Base-by-base conservation (phyloP, 2,113 vertebrate genomes). In the Eleginops maclovinus region DNA sequence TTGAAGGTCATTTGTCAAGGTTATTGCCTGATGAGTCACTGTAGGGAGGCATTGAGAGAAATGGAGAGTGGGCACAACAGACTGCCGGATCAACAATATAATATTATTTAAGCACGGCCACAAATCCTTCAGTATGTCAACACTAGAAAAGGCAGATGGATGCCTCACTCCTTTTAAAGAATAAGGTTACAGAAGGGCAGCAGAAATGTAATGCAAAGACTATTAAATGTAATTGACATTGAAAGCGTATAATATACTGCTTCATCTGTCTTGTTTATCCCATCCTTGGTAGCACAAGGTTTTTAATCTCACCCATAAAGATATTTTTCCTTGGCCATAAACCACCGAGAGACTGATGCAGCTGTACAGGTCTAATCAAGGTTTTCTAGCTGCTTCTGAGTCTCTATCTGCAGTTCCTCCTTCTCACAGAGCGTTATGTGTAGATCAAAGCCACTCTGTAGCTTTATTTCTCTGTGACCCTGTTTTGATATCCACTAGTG, bases 1-100 rank as follows among this genome's bases (percentile, higher is more conserved):
- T 67, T 86, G 79, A 89, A 87, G 89, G 89, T 92, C 82, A 67
- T 87, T 89, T 86, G 74, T 92, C 83, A 90, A 89, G 88, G 88
- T 91, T 89, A 82, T 86, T 82, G 82, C 70, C 75, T 66, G 80
- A 86, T 89, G 89, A 90, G 80, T 91, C 88, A 92, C 72, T 0
- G 26, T 40, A 11, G 73, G 65, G 58, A 86, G 62, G 81, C 69
- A 79, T 46, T 43, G 53, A 75, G 63, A n/a, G 67, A 75, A 78
- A 81, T 59, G 55, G 59, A 89, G 72, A 70, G 72, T 75, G 72
- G 64, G 46, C 74, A 75, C 56, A 47, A 63, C 53, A 61, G 17
- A 69, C 59, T 78, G 49, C 50, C 64, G 54, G 40, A 55, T 47
- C 28, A 66, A 75, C 76, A 85, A 69, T 74, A 31, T 66, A 66